These are phyloP conservation scores for Mobula hypostoma DNA, from an alignment of 2,113 vertebrate species.

Conservation along the genomic window DNA sequence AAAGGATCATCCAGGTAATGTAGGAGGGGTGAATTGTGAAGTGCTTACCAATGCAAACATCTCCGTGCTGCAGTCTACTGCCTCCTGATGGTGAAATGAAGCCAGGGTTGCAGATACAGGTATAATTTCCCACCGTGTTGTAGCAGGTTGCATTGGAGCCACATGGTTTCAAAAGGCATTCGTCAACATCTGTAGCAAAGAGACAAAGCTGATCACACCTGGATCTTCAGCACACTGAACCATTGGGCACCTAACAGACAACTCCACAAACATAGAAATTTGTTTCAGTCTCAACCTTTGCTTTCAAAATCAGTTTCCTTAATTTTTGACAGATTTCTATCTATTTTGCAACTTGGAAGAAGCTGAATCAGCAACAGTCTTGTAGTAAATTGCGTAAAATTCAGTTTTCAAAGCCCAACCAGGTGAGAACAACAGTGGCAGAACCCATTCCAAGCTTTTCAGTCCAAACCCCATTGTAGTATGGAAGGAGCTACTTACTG, in stretches of 20 bases:
- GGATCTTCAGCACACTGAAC: neutral
- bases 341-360: neutral
- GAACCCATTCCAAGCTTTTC: too few relatives aligned
- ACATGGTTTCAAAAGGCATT: neutral
- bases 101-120: neutral
- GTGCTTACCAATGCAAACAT: neutral
- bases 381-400: neutral
- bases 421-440: too few relatives aligned
- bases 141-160: neutral
- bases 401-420: neutral
- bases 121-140: neutral
- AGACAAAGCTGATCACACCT: neutral
- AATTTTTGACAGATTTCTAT: neutral
- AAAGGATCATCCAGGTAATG: too few relatives aligned
- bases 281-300: too few relatives aligned
- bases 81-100: neutral
- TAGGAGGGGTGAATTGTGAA: neutral
- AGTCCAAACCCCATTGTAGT: neutral
- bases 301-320: too few relatives aligned
- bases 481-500: too few relatives aligned
- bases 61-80: neutral
- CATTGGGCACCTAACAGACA: accelerated
- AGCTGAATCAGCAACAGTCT: neutral
- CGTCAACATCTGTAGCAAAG: neutral
- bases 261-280: neutral